Percentiles rank a stretch among this genome's conserved stretches.
phyloP scores from a whole-genome alignment of 2,113 vertebrate genomes.

The Geococcyx californianus region DNA sequence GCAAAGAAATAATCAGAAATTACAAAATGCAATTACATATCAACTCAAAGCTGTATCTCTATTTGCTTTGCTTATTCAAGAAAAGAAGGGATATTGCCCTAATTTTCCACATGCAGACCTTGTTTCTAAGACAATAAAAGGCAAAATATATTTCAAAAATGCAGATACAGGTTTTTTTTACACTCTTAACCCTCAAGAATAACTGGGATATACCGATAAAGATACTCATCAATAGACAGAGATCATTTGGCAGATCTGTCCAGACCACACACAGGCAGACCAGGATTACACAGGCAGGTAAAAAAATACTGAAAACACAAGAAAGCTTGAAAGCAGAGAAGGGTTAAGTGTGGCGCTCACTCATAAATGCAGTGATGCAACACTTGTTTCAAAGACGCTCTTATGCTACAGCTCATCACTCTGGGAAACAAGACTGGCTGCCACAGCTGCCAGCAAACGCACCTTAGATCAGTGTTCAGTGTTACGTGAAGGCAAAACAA shows the following conservation, averaged over 20 bases:
- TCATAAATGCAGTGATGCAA: neutral
- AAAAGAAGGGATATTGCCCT: neutral
- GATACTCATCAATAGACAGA: neutral
- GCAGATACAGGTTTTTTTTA: neutral
- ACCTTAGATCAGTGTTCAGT: neutral
- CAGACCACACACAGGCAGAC: neutral
- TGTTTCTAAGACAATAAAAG: neutral
- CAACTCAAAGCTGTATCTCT: neutral
- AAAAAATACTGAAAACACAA: neutral
- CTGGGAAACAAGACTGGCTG: neutral
- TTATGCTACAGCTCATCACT: neutral
- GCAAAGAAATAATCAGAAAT: neutral
- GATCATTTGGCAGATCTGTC: neutral
- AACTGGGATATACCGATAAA: neutral
- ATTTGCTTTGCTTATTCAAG: neutral
- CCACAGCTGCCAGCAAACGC: neutral
- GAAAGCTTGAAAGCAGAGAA: neutral
- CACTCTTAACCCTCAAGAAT: neutral
- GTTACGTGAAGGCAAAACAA: neutral
- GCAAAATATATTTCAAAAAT: neutral
- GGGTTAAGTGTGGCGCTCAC: neutral
- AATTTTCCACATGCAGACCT: accelerated
- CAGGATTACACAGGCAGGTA: neutral
- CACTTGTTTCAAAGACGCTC: neutral
- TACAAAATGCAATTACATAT: neutral